These are phyloP conservation scores for Microctonus aethiopoides DNA, from an alignment of 2,888 invertebrate genomes.

Conservation along the genomic window DNA sequence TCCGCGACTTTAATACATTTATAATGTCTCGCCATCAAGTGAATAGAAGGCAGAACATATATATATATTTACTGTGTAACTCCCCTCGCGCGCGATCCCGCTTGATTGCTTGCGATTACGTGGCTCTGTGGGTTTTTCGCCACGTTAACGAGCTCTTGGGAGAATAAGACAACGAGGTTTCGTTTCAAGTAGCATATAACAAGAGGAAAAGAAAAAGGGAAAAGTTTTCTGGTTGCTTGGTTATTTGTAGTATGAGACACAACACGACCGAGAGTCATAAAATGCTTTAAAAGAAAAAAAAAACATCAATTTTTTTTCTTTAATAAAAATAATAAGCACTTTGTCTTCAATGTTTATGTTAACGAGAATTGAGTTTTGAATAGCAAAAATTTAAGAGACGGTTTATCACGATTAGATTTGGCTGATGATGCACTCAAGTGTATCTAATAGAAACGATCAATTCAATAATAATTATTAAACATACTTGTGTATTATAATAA, in stretches of 20 bases:
- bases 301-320: background rate
- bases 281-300: background rate
- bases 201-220: conserved; percentile 26
- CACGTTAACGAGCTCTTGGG: conserved; percentile 52
- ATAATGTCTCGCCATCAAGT: conserved; percentile 58
- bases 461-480: background rate
- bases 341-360: background rate
- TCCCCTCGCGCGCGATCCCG: conserved; percentile 15
- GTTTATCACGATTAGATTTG: background rate
- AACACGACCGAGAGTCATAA: background rate
- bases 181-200: conserved; percentile 36
- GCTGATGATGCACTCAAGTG: background rate
- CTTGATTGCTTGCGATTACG: conserved; percentile 55
- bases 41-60: conserved; percentile 39
- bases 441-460: background rate
- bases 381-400: background rate
- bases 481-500: background rate
- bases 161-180: conserved; percentile 28
- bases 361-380: background rate
- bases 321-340: background rate
- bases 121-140: conserved; percentile 52
- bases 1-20: conserved; percentile 55
- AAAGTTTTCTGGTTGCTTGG: conserved; percentile 37
- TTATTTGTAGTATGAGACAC: conserved; percentile 1
- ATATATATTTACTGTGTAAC: background rate